Base-by-base conservation (phyloP, 2,113 vertebrate genomes). In the Loxodonta africana region DNA sequence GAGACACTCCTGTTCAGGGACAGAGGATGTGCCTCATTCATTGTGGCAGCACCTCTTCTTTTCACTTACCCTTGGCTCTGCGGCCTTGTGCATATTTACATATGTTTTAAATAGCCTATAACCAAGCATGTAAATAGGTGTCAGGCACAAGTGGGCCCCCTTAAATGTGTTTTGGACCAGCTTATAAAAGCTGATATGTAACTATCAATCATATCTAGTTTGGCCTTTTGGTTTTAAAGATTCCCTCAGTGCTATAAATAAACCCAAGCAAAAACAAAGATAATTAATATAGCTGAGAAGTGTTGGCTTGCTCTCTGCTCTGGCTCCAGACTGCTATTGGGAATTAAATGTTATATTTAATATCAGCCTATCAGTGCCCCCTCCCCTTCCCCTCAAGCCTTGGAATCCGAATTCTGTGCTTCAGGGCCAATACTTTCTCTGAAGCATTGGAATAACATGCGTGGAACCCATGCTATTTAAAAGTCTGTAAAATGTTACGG, bases 251-350 rank as follows among this genome's bases (percentile, higher is more conserved):
- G 41, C 80, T 94, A 74, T 12, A 89, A 96, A 92, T 83, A 88
- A 97, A 57, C 25, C 14, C 48, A 53, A 78, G 88, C 4, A 15
- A 94, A 97, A 71, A 33, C 78, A 91, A 94, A 84, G 69, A 81
- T 69, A 53, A 48, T 41, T 69, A 53, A 48, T 41, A 44, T 25
- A 65, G 17, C 76, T 41, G 33, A 57, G 60, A 74, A 46, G 21
- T 71, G 6, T 33, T 8, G 18, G 51, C 53, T 91, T 81, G 12
- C 65, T 41, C 4, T 90, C 62, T 51, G 6, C 62, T 63, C 37
- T 80, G 51, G 46, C 23, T 62, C 41, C 37, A 77, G 41, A 33
- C 20, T 51, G 18, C 30, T 8, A 5, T 0, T 28, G 15, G 23
- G 30, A 90, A n/a, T 80, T 73, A 69, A 63, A 65, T 46, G 26